Evolutionary conservation across 1,140 invertebrate genomes (phyloP), one percentile per base, ranked within the genome.

Genomic region (Neodiprion virginianus): DNA sequence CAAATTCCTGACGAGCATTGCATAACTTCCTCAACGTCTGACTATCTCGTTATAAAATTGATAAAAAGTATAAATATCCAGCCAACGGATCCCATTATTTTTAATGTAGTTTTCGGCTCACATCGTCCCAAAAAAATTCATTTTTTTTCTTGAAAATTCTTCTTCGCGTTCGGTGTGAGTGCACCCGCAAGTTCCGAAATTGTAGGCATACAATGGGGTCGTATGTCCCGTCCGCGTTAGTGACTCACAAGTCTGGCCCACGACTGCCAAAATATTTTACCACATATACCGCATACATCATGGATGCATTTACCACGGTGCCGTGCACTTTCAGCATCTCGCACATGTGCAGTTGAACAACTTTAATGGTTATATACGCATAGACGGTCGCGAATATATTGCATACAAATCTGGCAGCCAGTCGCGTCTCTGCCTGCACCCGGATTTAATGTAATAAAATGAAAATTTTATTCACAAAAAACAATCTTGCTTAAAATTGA

Each of bases 201-300:
- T 40, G 28, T 40, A 40, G 28, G 28, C 47, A 73, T 67, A 78
- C 74, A 79, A 79, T 74, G 72, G 28, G 47, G 21, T 48, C 23
- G 67, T 72, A 73, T 76, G 74, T 80, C 74, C 68, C 70, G 74
- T 70, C 40, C 40, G 28, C 65, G 70, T 40, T 48, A 67, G 73
- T 78, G 74, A 78, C 70, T 80, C 77, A 75, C 28, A 73, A 48
- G 72, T 53, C 53, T 17, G 61, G 28, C 49, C 49, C 67, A 72
- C 69, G 70, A 76, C 69, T 79, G 71, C 76, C 78, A 75, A 79
- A 81, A 81, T 78, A 81, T 79, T 78, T 48, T 73, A 77, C 67
- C 11, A 14, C 11, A 17, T 76, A 53, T 73, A 61, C n/a, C 53
- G 28, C 28, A 40, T 40, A 40, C 28, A 40, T 40, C 28, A 40